Base-by-base conservation (phyloP, 2,797 vertebrate species). In the Chrysolophus pictus region DNA sequence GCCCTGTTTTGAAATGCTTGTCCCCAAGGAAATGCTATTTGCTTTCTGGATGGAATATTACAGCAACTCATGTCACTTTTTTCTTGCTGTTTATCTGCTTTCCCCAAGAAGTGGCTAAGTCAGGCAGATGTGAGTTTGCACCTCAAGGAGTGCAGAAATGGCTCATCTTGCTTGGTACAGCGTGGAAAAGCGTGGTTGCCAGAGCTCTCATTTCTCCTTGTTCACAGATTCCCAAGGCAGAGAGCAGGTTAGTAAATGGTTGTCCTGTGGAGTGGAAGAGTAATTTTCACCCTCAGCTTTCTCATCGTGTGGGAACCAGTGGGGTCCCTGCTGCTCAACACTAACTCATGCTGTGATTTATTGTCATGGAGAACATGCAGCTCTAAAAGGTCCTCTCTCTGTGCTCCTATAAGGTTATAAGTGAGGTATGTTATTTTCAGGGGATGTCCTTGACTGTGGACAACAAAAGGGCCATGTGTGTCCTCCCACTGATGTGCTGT, bases 271-370 rank as follows among this genome's bases (percentile, higher is more conserved):
- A 93, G 21, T 24, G 28, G 31, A 91, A 79, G 71, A 73, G 28
- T 31, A 35, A 84, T 88, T 93, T 71, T 59, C 60, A 79, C 68
- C 67, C 64, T 78, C 14, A 15, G 53, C 19, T 79, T 88, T 87
- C 56, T 47, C 0, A 0, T 2, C 22, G 7, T 0, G 0, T 3
- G n/a, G 10, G 11, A 14, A 14, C 21, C 29, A 62, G 11, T 14
- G 85, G 46, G n/a, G 14, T 95, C 49, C 65, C 39, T 63, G 14
- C 70, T 81, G 59, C 49, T 44, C 28, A n/a, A 53, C 63, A 47
- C 24, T 1, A 8, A 37, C 28, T 22, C 63, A 73, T 44, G 24
- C 94, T 81, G 56, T 84, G 73, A 82, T 81, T 90, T 86, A 46
- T 55, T 59, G 23, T n/a, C 35, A 62, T 13, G 4, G 10, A 56